Conservation (phyloP, 1,140 invertebrate genomes). For the Pogonus chalceus region DNA sequence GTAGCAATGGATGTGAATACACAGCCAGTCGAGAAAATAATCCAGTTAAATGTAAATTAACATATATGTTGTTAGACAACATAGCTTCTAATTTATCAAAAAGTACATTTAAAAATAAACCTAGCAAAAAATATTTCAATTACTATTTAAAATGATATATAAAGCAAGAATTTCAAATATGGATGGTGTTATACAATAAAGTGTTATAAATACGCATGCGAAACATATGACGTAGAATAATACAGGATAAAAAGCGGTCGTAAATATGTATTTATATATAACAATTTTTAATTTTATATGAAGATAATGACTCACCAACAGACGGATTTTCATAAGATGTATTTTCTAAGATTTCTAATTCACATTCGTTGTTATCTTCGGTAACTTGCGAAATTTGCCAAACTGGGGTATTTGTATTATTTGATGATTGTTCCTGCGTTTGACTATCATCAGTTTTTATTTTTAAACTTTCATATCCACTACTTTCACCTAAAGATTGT, state of each 20-base stretch:
- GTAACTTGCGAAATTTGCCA: conserved; percentile 35
- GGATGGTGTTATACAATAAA: no score
- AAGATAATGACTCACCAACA: not conserved
- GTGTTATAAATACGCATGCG: no score
- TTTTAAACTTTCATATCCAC: conserved; percentile 74
- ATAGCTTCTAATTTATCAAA: conserved; percentile 76
- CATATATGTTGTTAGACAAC: conserved; percentile 72
- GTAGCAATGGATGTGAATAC: conserved; percentile 78
- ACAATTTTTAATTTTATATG: not conserved
- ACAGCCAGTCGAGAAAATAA: conserved; percentile 75
- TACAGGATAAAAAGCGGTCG: no score
- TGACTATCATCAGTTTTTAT: conserved; percentile 45
- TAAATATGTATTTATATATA: not conserved
- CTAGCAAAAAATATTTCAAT: conserved; percentile 8
- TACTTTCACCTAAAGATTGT: conserved; percentile 67
- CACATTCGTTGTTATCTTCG: conserved; percentile 29
- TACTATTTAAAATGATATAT: no score
- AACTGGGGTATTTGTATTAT: conserved; percentile 6
- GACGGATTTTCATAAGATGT: conserved; percentile 24
- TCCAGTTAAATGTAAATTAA: conserved; percentile 83
- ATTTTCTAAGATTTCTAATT: conserved; percentile 37
- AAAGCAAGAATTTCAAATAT: no score
- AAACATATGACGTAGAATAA: no score
- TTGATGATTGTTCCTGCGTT: conserved; percentile 19
- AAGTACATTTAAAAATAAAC: conserved; percentile 39